Evolutionary conservation across 2,113 vertebrate genomes (phyloP).

Genomic region (Pygoscelis adeliae): DNA sequence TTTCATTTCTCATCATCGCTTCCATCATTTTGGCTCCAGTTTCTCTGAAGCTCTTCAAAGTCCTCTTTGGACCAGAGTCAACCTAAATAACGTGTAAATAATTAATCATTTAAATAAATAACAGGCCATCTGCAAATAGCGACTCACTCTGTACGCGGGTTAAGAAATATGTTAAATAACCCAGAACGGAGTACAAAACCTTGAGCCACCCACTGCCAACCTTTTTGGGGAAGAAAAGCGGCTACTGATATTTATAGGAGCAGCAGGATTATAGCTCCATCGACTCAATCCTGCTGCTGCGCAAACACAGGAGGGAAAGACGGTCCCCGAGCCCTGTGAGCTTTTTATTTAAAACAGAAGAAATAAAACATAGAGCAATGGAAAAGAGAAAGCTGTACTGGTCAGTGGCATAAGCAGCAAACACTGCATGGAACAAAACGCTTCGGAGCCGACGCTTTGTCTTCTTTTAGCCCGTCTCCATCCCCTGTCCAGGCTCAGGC

Average conservation of each 20-base stretch:
- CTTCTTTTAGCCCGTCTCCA: background rate
- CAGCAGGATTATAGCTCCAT: background rate
- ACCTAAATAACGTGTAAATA: constrained; percentile 58
- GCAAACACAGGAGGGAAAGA: background rate
- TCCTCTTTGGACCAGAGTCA: constrained; percentile 28
- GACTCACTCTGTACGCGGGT: rapidly evolving
- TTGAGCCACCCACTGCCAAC: background rate
- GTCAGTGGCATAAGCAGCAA: background rate
- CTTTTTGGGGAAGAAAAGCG: background rate
- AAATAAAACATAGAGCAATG: background rate
- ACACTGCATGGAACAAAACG: background rate
- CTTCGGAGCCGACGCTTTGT: rapidly evolving
- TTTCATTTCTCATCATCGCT: background rate
- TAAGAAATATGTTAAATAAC: constrained; percentile 49
- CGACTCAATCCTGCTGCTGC: background rate
- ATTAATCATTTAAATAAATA: constrained; percentile 70
- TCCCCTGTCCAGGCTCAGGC: background rate
- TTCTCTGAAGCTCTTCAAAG: constrained; percentile 6
- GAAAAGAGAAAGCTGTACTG: background rate
- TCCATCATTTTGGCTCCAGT: background rate
- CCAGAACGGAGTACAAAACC: background rate
- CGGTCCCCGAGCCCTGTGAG: background rate
- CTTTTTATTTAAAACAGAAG: background rate
- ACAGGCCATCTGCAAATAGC: constrained; percentile 27
- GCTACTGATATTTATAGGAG: background rate